These are phyloP conservation scores for Ctenodactylus gundi DNA, from an alignment of 2,113 vertebrate genomes.

Conservation along the genomic window DNA sequence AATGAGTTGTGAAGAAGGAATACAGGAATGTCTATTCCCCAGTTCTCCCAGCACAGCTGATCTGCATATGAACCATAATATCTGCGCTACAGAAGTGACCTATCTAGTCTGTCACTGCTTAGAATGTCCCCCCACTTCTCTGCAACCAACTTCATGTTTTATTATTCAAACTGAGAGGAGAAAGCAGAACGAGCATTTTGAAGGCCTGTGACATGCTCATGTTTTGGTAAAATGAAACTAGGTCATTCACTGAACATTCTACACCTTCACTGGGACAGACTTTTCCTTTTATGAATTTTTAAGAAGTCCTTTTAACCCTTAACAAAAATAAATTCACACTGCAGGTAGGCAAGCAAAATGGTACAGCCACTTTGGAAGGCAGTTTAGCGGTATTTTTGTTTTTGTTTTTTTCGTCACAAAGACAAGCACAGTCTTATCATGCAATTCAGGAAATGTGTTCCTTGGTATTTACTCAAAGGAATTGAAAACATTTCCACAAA, in stretches of 20 bases:
- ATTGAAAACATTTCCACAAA: neutral
- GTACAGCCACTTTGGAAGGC: neutral
- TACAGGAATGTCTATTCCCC: neutral
- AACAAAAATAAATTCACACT: conserved; percentile 21
- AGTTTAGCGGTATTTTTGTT: neutral
- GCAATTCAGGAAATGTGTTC: neutral
- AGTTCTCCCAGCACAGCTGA: neutral
- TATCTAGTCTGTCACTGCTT: neutral
- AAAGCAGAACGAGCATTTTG: conserved; percentile 29
- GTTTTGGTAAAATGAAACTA: conserved; percentile 47
- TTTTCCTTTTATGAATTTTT: conserved; percentile 55
- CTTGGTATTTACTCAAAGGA: neutral
- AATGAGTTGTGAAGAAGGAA: neutral
- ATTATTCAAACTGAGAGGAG: conserved; percentile 14
- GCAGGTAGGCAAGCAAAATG: neutral
- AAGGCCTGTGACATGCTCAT: neutral
- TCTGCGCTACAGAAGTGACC: neutral
- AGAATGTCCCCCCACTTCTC: neutral
- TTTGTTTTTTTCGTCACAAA: too few relatives aligned
- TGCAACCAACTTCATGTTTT: conserved; percentile 11
- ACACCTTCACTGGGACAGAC: neutral
- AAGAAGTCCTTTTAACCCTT: conserved; percentile 16
- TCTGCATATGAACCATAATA: neutral
- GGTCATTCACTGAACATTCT: neutral
- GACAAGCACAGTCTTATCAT: neutral